Evolutionary conservation across 1,140 invertebrate species (phyloP).

Genomic region (Daktulosphaira vitifoliae): DNA sequence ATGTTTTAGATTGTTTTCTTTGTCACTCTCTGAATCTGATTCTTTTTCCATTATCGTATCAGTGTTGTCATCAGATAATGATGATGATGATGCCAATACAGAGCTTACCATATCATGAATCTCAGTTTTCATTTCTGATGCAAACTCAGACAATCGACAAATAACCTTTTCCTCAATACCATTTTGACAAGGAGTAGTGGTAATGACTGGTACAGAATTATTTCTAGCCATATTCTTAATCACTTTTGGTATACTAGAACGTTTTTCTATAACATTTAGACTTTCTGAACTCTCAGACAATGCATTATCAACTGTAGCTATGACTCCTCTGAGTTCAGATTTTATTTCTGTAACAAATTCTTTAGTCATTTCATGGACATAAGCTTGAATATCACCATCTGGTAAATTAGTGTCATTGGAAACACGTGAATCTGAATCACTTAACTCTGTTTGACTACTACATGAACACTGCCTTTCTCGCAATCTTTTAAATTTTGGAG

Average conservation of each 20-base stretch:
- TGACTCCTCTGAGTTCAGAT: slow-evolving; percentile 68
- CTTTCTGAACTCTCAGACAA: slow-evolving; percentile 51
- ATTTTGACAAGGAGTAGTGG: slow-evolving; percentile 20
- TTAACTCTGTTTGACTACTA: slow-evolving; percentile 59
- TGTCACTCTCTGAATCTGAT: slow-evolving; percentile 23
- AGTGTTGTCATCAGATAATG: slow-evolving; percentile 40
- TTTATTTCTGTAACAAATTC: slow-evolving; percentile 71
- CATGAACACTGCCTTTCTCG: slow-evolving; percentile 54
- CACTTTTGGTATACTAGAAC: neutral
- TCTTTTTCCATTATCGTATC: slow-evolving; percentile 26
- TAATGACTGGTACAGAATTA: slow-evolving; percentile 31
- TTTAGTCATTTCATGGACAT: slow-evolving; percentile 64
- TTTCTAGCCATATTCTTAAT: slow-evolving; percentile 10
- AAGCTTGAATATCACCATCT: slow-evolving; percentile 51
- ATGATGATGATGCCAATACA: slow-evolving; percentile 43
- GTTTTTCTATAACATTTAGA: slow-evolving; percentile 31
- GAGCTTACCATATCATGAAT: slow-evolving; percentile 56
- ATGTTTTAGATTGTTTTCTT: slow-evolving; percentile 26
- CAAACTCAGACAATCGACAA: slow-evolving; percentile 55
- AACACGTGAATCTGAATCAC: slow-evolving; percentile 29
- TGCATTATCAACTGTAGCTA: slow-evolving; percentile 65
- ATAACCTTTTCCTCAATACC: slow-evolving; percentile 6
- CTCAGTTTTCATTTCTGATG: slow-evolving; percentile 66
- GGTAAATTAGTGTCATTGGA: slow-evolving; percentile 44
- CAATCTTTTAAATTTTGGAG: slow-evolving; percentile 42